Evolutionary conservation across 2,888 invertebrate genomes (phyloP), one percentile per base, ranked within the genome.

Genomic region (Brachypterus glaber): DNA sequence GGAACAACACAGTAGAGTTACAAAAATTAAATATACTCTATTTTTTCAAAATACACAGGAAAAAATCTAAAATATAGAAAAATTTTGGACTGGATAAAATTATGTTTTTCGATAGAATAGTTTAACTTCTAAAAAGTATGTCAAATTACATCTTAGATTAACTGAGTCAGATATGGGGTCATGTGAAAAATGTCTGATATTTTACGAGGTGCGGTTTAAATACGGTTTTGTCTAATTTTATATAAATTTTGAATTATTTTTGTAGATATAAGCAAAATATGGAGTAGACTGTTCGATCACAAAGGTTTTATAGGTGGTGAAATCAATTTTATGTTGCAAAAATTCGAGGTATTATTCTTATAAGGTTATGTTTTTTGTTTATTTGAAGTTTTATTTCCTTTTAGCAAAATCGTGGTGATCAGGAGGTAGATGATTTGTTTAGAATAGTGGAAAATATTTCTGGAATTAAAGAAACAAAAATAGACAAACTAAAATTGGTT

Each of bases 241-340:
- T 30, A 12, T 36, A 14, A 14, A 27, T 36, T 35, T 36, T 34
- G 5, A 26, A 14, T 4, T n/a, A n/a, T n/a, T 21, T 44, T 66
- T 69, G 45, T 62, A 91, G 90, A 86, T 72, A 73, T 82, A 51
- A 77, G 79, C 46, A 85, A 84, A 67, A 79, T 89, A 61, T 88
- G 88, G 79, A 75, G 77, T 53, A 74, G 90, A 58, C 69, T 91
- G 41, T 86, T 91, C 67, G 88, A 91, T 65, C 91, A 91, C 58
- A 77, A 82, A 46, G 84, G 86, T 21, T 87, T 90, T 62, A 63
- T 90, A 41, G 83, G 79, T 66, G 88, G 89, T 38, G 91, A 91
- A 75, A 81, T 90, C 48, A 81, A 80, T 50, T 81, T 77, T 62
- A 82, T 86, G 67, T 63, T 89, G 3, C 79, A 79, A 49, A 88